Evolutionary conservation across 64 coral and sea anemone genomes (phyloP).

Genomic region (Catalaphyllia jardinei): DNA sequence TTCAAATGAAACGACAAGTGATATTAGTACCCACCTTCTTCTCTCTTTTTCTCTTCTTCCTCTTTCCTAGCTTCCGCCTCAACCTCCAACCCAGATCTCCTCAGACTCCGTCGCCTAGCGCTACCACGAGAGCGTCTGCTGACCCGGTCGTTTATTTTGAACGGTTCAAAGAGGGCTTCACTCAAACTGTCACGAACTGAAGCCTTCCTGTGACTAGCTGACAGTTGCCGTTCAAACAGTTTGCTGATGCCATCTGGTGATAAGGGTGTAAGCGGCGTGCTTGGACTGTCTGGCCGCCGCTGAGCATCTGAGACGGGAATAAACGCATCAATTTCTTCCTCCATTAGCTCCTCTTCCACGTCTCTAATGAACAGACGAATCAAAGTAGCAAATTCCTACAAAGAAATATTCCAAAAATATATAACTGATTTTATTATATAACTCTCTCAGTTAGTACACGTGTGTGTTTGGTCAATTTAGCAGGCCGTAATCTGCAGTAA

Average conservation of each 20-base stretch:
- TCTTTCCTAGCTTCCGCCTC: slow-evolving; percentile 13
- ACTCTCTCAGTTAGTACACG: too few relatives aligned
- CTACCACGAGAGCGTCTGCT: not conserved
- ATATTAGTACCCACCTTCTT: not conserved
- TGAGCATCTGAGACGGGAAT: not conserved
- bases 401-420: not conserved
- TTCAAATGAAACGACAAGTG: too few relatives aligned
- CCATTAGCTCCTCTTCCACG: slow-evolving; percentile 47
- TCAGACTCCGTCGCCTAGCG: not conserved
- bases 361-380: slow-evolving; percentile 42
- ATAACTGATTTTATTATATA: too few relatives aligned
- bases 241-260: slow-evolving; percentile 40
- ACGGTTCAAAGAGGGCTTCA: not conserved
- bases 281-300: not conserved
- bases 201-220: not conserved
- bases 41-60: not conserved
- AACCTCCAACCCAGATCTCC: not conserved
- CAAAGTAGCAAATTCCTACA: slow-evolving; percentile 54
- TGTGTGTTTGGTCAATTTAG: too few relatives aligned
- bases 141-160: slow-evolving; percentile 15
- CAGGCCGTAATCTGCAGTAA: too few relatives aligned
- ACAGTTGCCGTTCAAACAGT: slow-evolving; percentile 34
- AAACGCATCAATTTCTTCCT: slow-evolving; percentile 20
- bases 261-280: not conserved
- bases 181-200: not conserved